Evolutionary conservation across 2,888 invertebrate genomes (phyloP).

Genomic region (Acanthosepion esculentum): DNA sequence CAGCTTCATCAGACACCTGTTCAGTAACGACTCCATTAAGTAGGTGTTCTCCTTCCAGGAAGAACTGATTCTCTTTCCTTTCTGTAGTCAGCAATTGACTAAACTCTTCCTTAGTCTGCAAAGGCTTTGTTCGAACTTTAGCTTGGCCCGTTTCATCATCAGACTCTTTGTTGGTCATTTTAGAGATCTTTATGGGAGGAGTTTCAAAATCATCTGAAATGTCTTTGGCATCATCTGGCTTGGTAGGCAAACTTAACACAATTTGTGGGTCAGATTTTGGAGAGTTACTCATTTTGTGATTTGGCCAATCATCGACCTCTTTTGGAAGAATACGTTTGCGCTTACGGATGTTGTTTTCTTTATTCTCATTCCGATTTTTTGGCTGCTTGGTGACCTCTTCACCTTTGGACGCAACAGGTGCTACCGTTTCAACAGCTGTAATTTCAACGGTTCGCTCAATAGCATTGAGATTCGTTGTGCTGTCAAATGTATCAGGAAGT

Average conservation of each 20-base stretch:
- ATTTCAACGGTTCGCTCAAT: background rate
- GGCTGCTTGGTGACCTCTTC: background rate
- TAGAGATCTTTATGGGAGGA: background rate
- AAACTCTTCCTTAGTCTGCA: background rate
- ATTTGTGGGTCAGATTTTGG: background rate
- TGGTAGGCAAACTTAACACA: background rate
- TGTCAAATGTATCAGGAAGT: background rate
- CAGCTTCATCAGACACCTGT: background rate
- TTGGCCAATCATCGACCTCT: constrained; percentile 25
- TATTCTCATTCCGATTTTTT: background rate
- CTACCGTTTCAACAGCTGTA: background rate
- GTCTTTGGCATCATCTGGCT: background rate
- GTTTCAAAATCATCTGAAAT: background rate
- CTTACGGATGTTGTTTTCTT: constrained; percentile 14
- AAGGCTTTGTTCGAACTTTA: background rate
- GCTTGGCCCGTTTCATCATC: background rate
- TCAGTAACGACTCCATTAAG: background rate
- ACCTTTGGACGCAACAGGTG: background rate
- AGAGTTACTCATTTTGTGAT: background rate
- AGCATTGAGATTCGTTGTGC: too few relatives aligned
- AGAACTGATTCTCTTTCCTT: background rate
- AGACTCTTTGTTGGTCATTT: background rate
- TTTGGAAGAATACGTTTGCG: background rate
- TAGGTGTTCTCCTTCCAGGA: background rate
- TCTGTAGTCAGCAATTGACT: background rate